Base-by-base conservation (phyloP, 2,113 vertebrate species). In the Trematomus loennbergii region DNA sequence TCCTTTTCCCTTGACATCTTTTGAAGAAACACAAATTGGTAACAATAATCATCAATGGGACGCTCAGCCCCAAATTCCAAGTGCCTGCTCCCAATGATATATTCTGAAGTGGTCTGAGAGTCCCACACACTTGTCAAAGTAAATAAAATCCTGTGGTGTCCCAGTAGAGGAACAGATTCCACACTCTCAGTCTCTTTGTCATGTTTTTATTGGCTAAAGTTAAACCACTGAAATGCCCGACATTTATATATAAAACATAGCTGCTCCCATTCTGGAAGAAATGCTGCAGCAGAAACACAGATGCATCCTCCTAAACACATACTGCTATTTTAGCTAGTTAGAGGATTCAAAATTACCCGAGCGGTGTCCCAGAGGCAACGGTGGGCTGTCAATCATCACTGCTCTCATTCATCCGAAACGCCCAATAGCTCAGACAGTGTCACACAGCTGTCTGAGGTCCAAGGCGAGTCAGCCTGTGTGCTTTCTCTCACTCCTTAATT, bases 121-220 rank as follows among this genome's bases (percentile, higher is more conserved):
- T 69, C 49, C 29, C 54, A 64, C 50, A 71, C 10, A 67, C 58
- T 54, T 52, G 22, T 77, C 55, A 81, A 76, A 79, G 62, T 43
- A 79, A 79, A 77, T 72, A 65, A 72, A 85, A 83, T 79, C 79
- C 75, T 86, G 85, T 33, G 84, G 90, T 83, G 72, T 81, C 60
- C 73, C 69, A 78, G 60, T 18, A 68, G 9, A 67, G 68, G 9
- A 9, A 81, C 65, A 82, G 77, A 90, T 81, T 81, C 86, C 71
- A 57, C 55, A 43, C 71, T 67, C 69, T 79, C 53, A 7, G 4
- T 72, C 59, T 82, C 85, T 85, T 82, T 90, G 88, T 89, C 79
- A 72, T 88, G 80, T 84, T 93, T 89, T 89, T 86, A 87, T 85
- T 92, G 79, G 83, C 80, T 50, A 87, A 88, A 82, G 83, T 80